A percentile compares a stretch with the other conserved stretches of the same genome.
Evolutionary conservation across 2,113 vertebrate species (phyloP).

Genomic region (Donacobius atricapilla): DNA sequence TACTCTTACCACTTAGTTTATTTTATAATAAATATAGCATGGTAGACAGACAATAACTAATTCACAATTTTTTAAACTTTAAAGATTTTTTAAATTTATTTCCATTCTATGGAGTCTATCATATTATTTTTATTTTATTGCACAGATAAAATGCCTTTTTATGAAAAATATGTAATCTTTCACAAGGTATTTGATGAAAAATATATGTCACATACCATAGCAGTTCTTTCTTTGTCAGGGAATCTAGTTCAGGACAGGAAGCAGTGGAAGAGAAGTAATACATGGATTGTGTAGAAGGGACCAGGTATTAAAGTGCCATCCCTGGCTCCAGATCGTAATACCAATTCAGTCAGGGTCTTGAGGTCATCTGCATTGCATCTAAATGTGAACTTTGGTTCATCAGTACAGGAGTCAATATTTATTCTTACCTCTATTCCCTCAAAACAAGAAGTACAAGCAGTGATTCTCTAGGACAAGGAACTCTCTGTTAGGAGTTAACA

Average conservation of each 20-base stretch:
- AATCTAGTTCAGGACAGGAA: not conserved
- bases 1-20: not conserved
- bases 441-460: not conserved
- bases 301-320: not conserved
- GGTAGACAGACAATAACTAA: not conserved
- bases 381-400: not conserved
- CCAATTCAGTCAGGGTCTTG: not conserved
- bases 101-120: not conserved
- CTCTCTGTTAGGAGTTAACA: not conserved
- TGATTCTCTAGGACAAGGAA: not conserved
- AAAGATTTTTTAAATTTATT: not conserved
- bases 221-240: not conserved
- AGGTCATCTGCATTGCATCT: not conserved
- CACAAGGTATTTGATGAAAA: not conserved
- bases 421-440: not conserved
- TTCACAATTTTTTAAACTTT: not conserved
- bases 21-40: not conserved
- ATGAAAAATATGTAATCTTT: not conserved
- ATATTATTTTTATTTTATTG: not conserved
- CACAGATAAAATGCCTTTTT: rapidly evolving
- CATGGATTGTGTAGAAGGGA: not conserved
- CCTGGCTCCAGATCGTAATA: not conserved
- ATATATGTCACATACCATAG: not conserved
- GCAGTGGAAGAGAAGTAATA: not conserved
- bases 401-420: not conserved